Evolutionary conservation across 1,140 invertebrate genomes (phyloP), one percentile per base, ranked within the genome.

Genomic region (Pteromalus puparum): DNA sequence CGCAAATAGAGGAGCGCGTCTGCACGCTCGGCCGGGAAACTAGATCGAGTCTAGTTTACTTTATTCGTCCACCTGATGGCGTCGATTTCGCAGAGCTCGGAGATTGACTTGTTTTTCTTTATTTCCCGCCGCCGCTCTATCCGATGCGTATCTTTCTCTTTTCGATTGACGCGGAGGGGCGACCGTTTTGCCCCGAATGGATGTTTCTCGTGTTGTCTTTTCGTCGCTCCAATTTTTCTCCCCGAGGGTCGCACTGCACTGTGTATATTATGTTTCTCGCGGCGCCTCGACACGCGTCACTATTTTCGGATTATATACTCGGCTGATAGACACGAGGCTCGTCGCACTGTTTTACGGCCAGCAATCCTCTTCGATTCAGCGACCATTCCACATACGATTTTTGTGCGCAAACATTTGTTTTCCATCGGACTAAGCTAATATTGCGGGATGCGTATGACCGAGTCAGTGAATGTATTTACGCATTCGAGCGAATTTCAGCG

Each of bases 81-180:
- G 38, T 85, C 77, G 77, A 84, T 84, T 84, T 84, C 61, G 34
- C 68, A 53, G 46, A 18, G 42, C n/a, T 38, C 26, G 74, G 30
- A 79, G 76, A 84, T 84, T 84, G 78, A 84, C 77, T 84, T 84
- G 83, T 84, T 84, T 83, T 84, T 84, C 72, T 79, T 84, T 76
- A 68, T 68, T 61, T 75, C 34, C 24, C 26, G 28, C n/a, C 21
- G 76, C 12, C 12, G 15, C 18, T n/a, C 10, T 24, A 1, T 48
- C 46, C 24, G 53, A 61, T 61, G 53, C 53, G 53, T 61, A 61
- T 61, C 53, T 61, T n/a, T 61, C 68, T 18, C 38, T 21, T 30
- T 48, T 3, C 76, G 42, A 65, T 80, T 24, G 83, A 78, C 67
- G 18, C 67, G 26, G 67, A 7, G 34, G 21, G 74, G 61, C 82